Percentiles rank a stretch among this genome's conserved stretches.
phyloP scores from a whole-genome alignment of 2,888 invertebrate genomes.

The Anagyrus pseudococci region DNA sequence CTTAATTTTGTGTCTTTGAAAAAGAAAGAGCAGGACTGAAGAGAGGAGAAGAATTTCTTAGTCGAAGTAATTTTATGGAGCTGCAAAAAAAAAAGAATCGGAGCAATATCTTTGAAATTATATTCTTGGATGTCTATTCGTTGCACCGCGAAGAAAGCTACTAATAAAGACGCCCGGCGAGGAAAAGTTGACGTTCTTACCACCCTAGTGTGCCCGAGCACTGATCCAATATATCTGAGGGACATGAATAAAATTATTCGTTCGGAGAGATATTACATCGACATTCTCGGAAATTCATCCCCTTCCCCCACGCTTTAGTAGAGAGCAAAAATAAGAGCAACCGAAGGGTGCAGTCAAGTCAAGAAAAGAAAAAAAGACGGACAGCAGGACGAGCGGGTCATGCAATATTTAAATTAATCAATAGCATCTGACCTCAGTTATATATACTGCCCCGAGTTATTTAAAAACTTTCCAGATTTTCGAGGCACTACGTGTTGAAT shows the following conservation, averaged over 20 bases:
- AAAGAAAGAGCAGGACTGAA: no score
- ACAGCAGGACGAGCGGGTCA: constrained; percentile 3
- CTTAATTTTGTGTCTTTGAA: not conserved
- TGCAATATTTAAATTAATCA: constrained; percentile 29
- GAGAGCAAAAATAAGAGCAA: no score
- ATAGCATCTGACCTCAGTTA: constrained; percentile 5
- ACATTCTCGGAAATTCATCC: no score
- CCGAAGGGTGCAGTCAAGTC: no score
- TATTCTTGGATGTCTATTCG: constrained; percentile 1
- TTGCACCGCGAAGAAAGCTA: not conserved
- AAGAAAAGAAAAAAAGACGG: not conserved
- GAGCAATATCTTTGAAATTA: constrained; percentile 7
- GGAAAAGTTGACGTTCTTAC: constrained; percentile 7
- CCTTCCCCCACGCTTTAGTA: no score
- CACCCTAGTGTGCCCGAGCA: constrained; percentile 6
- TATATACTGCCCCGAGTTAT: not conserved
- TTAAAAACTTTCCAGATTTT: no score
- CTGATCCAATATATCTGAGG: constrained; percentile 30
- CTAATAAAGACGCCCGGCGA: constrained; percentile 20
- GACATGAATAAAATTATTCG: constrained; percentile 54
- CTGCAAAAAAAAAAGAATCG: no score
- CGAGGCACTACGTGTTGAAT: constrained; percentile 3
- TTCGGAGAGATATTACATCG: constrained; percentile 49
- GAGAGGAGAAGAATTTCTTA: no score
- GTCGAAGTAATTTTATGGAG: no score